phyloP scores from a whole-genome alignment of 2,113 vertebrate genomes.

The Psilopsiagon aurifrons region DNA sequence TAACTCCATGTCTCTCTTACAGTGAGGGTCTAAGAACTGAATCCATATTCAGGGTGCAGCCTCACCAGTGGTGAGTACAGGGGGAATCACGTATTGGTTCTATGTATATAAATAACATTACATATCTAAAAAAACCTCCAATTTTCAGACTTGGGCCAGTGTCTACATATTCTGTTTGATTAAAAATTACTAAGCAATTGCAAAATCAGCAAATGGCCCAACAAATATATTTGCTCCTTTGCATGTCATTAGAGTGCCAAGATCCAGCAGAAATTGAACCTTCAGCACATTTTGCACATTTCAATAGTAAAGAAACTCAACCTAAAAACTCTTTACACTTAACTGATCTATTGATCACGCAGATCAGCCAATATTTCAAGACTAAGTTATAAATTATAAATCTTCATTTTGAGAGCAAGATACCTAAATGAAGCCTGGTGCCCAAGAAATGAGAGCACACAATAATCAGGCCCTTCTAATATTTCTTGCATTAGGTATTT shows the following conservation, averaged over 20 bases:
- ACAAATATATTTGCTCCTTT: neutral
- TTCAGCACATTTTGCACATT: neutral
- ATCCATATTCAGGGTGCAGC: neutral
- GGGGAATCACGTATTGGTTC: neutral
- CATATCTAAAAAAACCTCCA: neutral
- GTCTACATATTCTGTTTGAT: neutral
- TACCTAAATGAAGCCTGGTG: neutral
- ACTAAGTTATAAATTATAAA: neutral
- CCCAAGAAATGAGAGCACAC: neutral
- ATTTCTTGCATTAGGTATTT: neutral
- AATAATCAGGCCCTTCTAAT: neutral
- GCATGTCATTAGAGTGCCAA: neutral
- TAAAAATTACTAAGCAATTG: neutral
- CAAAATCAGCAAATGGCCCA: neutral
- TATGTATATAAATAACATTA: neutral
- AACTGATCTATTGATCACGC: neutral
- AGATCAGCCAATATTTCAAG: neutral
- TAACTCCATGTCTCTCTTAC: neutral
- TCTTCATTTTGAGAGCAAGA: neutral
- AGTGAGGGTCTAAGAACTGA: neutral
- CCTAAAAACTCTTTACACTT: neutral
- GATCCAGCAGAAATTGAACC: neutral
- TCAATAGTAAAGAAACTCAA: neutral
- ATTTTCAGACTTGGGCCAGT: neutral
- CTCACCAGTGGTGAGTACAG: neutral